A percentile compares a stretch with the other conserved stretches of the same genome.
Evolutionary conservation across 2,113 vertebrate species (phyloP).

Genomic region (Brachyhypopomus gauderio): DNA sequence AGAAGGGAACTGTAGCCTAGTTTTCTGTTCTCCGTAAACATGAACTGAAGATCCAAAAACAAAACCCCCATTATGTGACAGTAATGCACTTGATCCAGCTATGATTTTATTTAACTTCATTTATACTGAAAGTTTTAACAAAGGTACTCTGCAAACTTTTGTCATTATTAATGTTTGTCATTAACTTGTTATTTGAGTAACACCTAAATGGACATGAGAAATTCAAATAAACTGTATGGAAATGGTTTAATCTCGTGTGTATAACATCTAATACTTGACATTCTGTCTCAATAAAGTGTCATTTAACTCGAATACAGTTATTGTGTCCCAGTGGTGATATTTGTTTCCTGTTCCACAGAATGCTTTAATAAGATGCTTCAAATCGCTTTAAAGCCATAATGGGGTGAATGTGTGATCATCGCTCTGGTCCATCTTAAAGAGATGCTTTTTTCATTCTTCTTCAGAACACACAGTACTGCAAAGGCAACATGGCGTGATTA

Average conservation of each 20-base stretch:
- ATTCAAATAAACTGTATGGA: background rate
- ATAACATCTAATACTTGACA: constrained; percentile 30
- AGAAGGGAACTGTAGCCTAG: constrained; percentile 11
- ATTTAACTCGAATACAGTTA: background rate
- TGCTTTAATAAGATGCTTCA: too few relatives aligned
- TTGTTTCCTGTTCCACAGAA: too few relatives aligned
- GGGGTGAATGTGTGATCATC: too few relatives aligned
- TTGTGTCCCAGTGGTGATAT: too few relatives aligned
- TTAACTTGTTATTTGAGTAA: constrained; percentile 41
- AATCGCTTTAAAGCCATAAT: too few relatives aligned
- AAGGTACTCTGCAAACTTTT: constrained; percentile 19
- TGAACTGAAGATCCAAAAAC: constrained; percentile 9
- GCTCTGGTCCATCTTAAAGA: too few relatives aligned
- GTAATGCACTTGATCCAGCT: background rate
- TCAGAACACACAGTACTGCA: too few relatives aligned
- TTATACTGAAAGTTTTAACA: background rate
- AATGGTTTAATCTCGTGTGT: constrained; percentile 2
- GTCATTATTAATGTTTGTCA: constrained; percentile 24
- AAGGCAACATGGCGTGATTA: too few relatives aligned
- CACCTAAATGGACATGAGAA: constrained; percentile 22
- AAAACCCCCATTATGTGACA: background rate
- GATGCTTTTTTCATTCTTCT: too few relatives aligned
- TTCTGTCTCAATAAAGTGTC: constrained; percentile 34
- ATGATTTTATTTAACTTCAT: background rate
- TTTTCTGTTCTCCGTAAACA: background rate